Conservation (phyloP, 2,888 invertebrate genomes). For the Archaeoteleia sp. region DNA sequence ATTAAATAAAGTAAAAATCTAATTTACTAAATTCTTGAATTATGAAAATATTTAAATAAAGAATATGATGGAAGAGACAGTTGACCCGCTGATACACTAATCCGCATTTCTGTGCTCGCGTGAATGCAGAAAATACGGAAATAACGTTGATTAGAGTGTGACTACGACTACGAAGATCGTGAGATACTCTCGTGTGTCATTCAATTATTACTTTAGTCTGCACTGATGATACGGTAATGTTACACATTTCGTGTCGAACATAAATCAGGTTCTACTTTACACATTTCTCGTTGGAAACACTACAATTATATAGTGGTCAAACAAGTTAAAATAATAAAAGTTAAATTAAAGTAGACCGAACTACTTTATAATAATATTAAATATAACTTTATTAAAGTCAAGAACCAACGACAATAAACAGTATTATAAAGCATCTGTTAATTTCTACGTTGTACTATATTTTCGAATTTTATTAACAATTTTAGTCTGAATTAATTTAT, state of each 20-base stretch:
- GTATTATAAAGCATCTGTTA: too few species aligned
- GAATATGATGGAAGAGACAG: slow-evolving; percentile 15
- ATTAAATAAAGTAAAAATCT: too few species aligned
- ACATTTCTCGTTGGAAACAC: background rate
- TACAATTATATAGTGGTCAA: too few species aligned
- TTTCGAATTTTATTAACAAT: too few species aligned
- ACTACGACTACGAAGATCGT: slow-evolving; percentile 49
- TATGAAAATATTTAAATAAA: slow-evolving; percentile 1
- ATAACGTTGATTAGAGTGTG: slow-evolving; percentile 50
- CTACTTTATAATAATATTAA: too few species aligned
- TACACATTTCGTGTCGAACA: slow-evolving; percentile 1
- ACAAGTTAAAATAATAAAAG: too few species aligned
- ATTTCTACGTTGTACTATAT: too few species aligned
- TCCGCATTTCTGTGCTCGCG: slow-evolving; percentile 35
- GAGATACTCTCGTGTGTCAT: slow-evolving; percentile 56
- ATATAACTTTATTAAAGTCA: too few species aligned
- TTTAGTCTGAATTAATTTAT: too few species aligned
- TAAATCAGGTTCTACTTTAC: slow-evolving; percentile 12
- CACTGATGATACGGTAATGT: slow-evolving; percentile 3
- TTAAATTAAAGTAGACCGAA: too few species aligned
- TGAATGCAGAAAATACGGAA: slow-evolving; percentile 23
- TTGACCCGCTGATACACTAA: slow-evolving; percentile 49
- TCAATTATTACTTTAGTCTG: slow-evolving; percentile 35
- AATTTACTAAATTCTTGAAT: too few species aligned
- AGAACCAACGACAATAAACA: too few species aligned